Conservation (phyloP, 2,888 invertebrate species). For the Dione vanillae region DNA sequence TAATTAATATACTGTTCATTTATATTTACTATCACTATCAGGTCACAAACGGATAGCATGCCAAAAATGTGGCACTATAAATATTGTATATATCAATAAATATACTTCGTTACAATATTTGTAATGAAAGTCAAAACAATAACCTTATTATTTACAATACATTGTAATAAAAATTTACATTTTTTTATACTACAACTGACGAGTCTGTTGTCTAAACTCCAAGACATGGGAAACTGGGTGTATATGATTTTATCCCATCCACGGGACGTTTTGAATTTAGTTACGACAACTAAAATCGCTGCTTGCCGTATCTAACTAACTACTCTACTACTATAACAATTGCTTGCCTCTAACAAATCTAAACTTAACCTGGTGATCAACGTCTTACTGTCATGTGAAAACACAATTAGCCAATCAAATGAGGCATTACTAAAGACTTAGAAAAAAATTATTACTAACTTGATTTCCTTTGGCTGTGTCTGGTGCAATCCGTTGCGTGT, state of each 20-base stretch:
- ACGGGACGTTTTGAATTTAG: too few relatives aligned
- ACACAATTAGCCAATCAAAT: not conserved
- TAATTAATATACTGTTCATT: constrained; percentile 7
- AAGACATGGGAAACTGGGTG: too few relatives aligned
- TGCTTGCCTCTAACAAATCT: not conserved
- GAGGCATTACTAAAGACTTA: not conserved
- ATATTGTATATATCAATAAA: constrained; percentile 4
- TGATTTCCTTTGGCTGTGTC: constrained; percentile 71
- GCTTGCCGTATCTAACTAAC: too few relatives aligned
- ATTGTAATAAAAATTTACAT: too few relatives aligned
- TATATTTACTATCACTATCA: not conserved
- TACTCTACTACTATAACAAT: not conserved
- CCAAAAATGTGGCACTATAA: constrained; percentile 4
- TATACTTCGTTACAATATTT: not conserved
- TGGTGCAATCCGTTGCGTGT: constrained; percentile 76
- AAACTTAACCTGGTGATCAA: not conserved
- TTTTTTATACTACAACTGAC: too few relatives aligned
- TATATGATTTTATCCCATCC: too few relatives aligned
- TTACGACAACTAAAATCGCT: too few relatives aligned
- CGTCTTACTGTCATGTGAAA: not conserved
- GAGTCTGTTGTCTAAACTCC: too few relatives aligned
- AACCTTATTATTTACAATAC: too few relatives aligned
- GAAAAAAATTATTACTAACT: constrained; percentile 53
- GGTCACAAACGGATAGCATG: constrained; percentile 5
- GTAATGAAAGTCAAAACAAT: not conserved